Evolutionary conservation across 2,113 vertebrate species (phyloP).

Genomic region (Mobula birostris): DNA sequence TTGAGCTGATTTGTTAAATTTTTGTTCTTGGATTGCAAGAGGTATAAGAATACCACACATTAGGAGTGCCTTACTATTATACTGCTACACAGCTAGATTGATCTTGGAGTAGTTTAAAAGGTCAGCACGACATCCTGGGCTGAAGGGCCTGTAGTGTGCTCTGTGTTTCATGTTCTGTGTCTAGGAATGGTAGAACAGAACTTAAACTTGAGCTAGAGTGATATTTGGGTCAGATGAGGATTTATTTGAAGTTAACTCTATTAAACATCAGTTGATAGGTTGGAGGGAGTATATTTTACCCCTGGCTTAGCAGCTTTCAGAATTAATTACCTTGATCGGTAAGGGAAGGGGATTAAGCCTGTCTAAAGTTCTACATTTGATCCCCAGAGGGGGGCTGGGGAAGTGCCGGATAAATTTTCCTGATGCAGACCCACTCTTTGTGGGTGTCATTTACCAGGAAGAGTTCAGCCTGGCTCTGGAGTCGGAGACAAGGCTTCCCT

Average conservation of each 20-base stretch:
- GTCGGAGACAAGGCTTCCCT: background rate
- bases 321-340: conserved; percentile 4
- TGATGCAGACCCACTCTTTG: background rate
- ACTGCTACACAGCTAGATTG: no score
- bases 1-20: background rate
- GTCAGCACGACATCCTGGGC: no score
- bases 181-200: background rate
- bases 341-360: background rate
- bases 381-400: background rate
- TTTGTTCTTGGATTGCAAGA: background rate
- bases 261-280: background rate
- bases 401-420: conserved; percentile 12
- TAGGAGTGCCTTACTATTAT: no score
- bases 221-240: background rate
- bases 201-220: background rate
- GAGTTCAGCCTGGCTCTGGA: background rate
- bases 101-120: no score
- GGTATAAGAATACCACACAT: background rate
- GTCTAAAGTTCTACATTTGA: background rate
- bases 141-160: no score
- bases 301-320: conserved; percentile 8
- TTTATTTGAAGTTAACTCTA: background rate
- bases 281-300: background rate
- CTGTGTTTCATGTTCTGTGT: background rate
- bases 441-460: conserved; percentile 12